Evolutionary conservation across 2,797 vertebrate species (phyloP).

Genomic region (Microcaecilia unicolor): DNA sequence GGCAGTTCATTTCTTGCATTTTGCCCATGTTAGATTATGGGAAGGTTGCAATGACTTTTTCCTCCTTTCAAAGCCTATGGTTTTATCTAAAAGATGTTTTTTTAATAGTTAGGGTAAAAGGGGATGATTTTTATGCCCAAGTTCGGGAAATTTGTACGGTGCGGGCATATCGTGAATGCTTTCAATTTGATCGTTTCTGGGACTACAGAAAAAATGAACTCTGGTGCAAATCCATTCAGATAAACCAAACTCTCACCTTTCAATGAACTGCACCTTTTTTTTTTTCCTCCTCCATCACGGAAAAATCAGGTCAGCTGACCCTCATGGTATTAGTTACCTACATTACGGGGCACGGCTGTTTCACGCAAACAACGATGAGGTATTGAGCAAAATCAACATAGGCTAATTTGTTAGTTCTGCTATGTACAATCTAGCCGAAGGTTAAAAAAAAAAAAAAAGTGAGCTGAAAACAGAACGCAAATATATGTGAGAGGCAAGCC

Average conservation of each 20-base stretch:
- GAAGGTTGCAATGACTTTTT: not conserved
- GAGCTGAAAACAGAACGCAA: conserved; percentile 53
- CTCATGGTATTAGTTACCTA: conserved; percentile 7
- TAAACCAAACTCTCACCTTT: conserved; percentile 12
- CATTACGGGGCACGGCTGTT: conserved; percentile 30
- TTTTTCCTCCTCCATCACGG: conserved; percentile 3
- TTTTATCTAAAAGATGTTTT: too few relatives aligned
- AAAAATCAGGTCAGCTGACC: conserved; percentile 9
- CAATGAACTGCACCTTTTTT: conserved; percentile 11
- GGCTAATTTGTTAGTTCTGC: conserved; percentile 58
- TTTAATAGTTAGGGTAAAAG: too few relatives aligned
- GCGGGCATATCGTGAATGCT: too few relatives aligned
- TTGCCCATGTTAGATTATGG: conserved; percentile 7
- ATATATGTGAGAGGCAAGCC: conserved; percentile 68
- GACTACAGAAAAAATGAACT: not conserved
- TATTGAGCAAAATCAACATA: conserved; percentile 55
- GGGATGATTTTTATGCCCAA: too few relatives aligned
- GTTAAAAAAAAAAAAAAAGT: too few relatives aligned
- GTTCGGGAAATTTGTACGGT: too few relatives aligned
- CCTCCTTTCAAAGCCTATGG: accelerated
- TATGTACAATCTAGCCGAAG: conserved; percentile 58
- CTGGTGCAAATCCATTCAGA: conserved; percentile 1
- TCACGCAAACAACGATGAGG: conserved; percentile 36
- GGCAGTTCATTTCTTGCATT: conserved; percentile 21
- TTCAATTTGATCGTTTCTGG: too few relatives aligned